phyloP scores from a whole-genome alignment of 1,140 invertebrate genomes.

The Drosophila santomea region DNA sequence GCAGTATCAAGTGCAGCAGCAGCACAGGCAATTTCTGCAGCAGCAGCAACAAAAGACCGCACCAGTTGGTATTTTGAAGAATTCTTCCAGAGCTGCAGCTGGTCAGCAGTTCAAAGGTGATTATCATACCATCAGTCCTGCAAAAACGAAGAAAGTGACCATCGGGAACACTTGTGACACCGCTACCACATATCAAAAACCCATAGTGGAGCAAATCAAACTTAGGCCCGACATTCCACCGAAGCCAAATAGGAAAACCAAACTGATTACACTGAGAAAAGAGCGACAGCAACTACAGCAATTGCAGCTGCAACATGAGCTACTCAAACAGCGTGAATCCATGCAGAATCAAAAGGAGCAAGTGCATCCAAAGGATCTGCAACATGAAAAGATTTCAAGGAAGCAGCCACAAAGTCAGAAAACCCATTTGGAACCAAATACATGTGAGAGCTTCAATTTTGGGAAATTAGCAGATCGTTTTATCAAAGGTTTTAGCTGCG shows the following conservation, averaged over 20 bases:
- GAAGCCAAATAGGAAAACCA: background rate
- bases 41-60: conserved; percentile 3
- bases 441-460: conserved; percentile 20
- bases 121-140: background rate
- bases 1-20: conserved; percentile 1
- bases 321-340: background rate
- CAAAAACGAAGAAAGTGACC: conserved; percentile 1
- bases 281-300: conserved; percentile 15
- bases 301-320: conserved; percentile 10
- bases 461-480: conserved; percentile 22
- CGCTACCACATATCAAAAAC: background rate
- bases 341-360: background rate
- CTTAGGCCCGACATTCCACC: conserved; percentile 4
- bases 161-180: background rate
- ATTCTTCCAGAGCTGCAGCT: background rate
- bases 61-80: conserved; percentile 34
- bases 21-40: conserved; percentile 12
- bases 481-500: background rate
- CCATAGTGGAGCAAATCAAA: background rate
- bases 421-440: background rate
- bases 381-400: background rate
- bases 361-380: too few relatives aligned
- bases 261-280: background rate
- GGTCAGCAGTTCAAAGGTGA: background rate
- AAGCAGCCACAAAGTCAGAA: background rate